Conservation (phyloP, 2,113 vertebrate genomes). For the Pituophis catenifer region DNA sequence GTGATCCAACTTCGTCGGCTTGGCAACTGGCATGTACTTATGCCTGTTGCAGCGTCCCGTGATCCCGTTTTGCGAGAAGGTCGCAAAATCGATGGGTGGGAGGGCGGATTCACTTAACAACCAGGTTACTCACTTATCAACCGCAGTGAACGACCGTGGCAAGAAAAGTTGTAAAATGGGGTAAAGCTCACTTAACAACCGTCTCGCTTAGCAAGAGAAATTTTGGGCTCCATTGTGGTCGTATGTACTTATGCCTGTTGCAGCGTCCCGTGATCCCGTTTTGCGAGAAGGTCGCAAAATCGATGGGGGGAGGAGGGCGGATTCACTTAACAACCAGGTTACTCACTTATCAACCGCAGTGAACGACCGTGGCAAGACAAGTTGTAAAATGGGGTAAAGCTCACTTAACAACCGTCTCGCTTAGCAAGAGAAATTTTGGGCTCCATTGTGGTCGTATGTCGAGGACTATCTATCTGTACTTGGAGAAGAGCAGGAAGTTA, state of each 20-base stretch:
- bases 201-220: neutral
- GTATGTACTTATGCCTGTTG: neutral
- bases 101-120: neutral
- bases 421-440: neutral
- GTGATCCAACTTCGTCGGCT: neutral
- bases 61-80: no score
- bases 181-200: neutral
- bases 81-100: neutral
- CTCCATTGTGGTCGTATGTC: neutral
- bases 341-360: no score
- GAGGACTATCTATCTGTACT: neutral
- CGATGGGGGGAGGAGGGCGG: no score
- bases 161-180: neutral
- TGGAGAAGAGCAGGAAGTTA: neutral
- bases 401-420: no score
- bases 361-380: neutral
- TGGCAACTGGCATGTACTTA: neutral
- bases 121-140: no score
- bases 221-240: neutral
- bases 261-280: no score
- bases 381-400: neutral
- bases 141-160: neutral
- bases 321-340: neutral
- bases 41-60: neutral
- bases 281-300: neutral